phyloP scores from a whole-genome alignment of 2,113 vertebrate species.

The Daubentonia madagascariensis region DNA sequence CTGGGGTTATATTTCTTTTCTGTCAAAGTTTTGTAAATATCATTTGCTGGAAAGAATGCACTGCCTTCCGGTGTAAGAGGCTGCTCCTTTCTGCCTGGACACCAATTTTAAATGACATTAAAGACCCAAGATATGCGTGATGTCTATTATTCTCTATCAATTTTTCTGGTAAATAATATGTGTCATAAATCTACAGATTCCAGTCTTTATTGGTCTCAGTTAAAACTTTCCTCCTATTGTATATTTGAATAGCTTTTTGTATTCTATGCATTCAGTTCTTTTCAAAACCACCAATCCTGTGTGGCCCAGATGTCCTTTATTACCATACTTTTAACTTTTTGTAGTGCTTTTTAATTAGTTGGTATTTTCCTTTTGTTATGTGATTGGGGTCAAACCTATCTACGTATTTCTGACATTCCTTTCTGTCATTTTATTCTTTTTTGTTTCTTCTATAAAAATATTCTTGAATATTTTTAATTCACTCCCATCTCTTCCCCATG shows the following conservation, averaged over 20 bases:
- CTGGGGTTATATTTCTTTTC: not conserved
- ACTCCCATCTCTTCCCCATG: not conserved
- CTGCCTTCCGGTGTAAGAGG: not conserved
- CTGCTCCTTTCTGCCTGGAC: not conserved
- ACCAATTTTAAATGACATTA: not conserved
- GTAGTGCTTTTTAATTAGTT: not conserved
- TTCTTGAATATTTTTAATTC: not conserved
- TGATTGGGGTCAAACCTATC: not conserved
- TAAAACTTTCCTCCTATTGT: not conserved
- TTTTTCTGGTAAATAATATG: not conserved
- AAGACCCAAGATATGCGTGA: not conserved
- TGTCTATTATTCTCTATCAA: not conserved
- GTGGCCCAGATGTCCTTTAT: slow-evolving; percentile 35
- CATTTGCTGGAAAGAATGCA: not conserved
- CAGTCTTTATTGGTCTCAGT: not conserved
- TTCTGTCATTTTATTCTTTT: not conserved
- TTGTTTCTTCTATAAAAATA: not conserved
- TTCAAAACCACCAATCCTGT: not conserved
- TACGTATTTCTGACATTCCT: not conserved
- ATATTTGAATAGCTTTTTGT: not conserved
- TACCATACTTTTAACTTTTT: not conserved
- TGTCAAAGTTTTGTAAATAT: not conserved
- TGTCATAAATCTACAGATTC: not conserved
- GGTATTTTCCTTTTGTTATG: slow-evolving; percentile 37
- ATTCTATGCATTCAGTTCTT: not conserved